Evolutionary conservation across 2,113 vertebrate genomes (phyloP), one percentile per base, ranked within the genome.

Genomic region (Urocitellus parryii): DNA sequence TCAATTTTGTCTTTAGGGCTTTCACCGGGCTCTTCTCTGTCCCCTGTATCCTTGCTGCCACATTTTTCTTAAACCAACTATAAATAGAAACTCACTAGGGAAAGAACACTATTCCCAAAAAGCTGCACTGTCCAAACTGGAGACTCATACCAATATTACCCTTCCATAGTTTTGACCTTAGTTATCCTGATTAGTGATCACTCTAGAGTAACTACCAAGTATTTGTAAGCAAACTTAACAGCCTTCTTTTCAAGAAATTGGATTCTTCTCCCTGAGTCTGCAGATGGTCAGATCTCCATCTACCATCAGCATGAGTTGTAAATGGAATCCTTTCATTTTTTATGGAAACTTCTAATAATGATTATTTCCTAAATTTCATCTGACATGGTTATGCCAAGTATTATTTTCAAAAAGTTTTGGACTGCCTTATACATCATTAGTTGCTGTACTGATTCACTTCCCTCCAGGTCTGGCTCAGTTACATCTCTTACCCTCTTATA

Each of bases 281-380:
- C 22, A 83, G 22, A 68, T 37, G 22, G 17, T 67, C 18, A 56
- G 22, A 77, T 53, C 34, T 80, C 37, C 42, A 37, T 53, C 18
- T 10, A n/a, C 22, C n/a, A 2, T 84, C 25, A 24, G 39, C 25
- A 34, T 92, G 39, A 70, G 58, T 87, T 70, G 2, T 84, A 24
- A 65, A 25, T 56, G 25, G 22, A 89, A 67, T 1, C 7, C 20
- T 93, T 91, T n/a, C 3, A 11, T 79, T 73, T 58, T 3, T 70
- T 37, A 1, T 86, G 94, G 51, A 93, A 73, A 29, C 18, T 93
- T 53, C 61, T 73, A 58, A 76, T 45, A 68, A 0, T 18, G 12
- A 74, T 27, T 84, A 74, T 78, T 70, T 86, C 58, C 61, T 73
- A 84, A 83, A 81, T 91, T 88, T 61, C 18, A 42, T 74, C 27